phyloP scores from a whole-genome alignment of 2,888 invertebrate genomes.

The Colletes collaris region DNA sequence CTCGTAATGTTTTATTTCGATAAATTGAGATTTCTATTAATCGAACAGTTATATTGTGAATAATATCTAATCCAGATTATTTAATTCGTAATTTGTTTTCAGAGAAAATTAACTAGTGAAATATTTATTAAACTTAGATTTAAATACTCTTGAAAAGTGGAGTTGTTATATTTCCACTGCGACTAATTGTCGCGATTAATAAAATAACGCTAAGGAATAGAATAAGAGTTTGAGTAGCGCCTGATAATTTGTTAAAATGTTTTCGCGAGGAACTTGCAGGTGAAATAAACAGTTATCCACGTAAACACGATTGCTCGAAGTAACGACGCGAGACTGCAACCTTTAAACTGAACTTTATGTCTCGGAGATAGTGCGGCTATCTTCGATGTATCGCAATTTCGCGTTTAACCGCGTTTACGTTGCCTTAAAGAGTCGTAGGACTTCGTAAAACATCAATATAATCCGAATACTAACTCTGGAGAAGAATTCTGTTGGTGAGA shows the following conservation, averaged over 20 bases:
- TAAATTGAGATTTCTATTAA: too few relatives aligned
- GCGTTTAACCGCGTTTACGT: slow-evolving; percentile 40
- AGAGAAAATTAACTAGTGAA: too few relatives aligned
- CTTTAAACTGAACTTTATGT: slow-evolving; percentile 59
- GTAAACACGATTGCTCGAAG: slow-evolving; percentile 48
- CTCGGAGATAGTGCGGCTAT: slow-evolving; percentile 33
- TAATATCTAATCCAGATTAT: too few relatives aligned
- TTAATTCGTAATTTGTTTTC: too few relatives aligned
- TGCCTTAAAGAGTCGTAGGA: slow-evolving; percentile 37
- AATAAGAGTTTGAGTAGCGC: background rate
- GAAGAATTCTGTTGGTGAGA: background rate
- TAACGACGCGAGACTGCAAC: slow-evolving; percentile 46
- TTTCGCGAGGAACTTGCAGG: background rate
- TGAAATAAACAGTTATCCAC: background rate
- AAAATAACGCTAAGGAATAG: background rate
- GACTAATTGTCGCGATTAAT: background rate
- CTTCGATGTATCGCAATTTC: slow-evolving; percentile 39
- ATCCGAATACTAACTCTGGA: too few relatives aligned
- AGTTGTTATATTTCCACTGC: background rate
- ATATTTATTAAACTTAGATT: too few relatives aligned
- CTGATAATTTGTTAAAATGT: background rate
- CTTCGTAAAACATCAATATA: slow-evolving; percentile 1
- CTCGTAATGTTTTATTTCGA: too few relatives aligned
- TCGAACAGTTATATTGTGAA: too few relatives aligned
- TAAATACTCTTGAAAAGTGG: background rate